Base-by-base conservation (phyloP, 1,140 invertebrate genomes). In the Onthophagus taurus region DNA sequence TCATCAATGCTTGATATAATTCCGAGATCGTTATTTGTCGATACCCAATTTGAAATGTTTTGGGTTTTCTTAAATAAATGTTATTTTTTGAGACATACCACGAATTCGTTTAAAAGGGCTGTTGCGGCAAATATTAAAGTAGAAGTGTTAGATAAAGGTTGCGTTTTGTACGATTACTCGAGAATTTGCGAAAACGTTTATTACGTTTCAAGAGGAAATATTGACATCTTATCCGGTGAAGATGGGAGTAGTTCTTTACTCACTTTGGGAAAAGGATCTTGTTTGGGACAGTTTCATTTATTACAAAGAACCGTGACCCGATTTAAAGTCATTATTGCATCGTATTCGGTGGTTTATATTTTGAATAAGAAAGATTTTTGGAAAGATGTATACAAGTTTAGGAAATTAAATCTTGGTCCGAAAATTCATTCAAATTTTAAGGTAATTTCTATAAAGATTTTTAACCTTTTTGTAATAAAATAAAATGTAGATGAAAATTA, bases 271-370 rank as follows among this genome's bases (percentile, higher is more conserved):
- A 12, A 37, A 9, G 35, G 35, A 11, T 37, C 35, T 7, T 3
- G 20, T 12, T 21, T 37, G 7, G 35, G 35, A 5, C 35, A 37
- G 17, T 21, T 37, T 11, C 20, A 37, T 37, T 20, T 37, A 13
- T n/a, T 37, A 5, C 24, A 37, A 8, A 37, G 11, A 2, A 37
- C 20, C 3, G 9, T 17, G 2, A 37, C 35, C 14, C 20, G 24
- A 11, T 37, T 37, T 20, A 37, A 37, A 19, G 35, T 37, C 12
- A 21, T 37, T 12, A 21, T 37, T 12, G 35, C 35, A 21, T 21
- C 35, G 3, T 37, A 37, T 21, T 37, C 35, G 6, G 35, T 37
- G 4, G 24, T 37, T 37, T 37, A 37, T 8, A 37, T 17, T 11
- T 23, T 37, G 13, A 12, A 20, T 8, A 37, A 37, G 8, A 21